These are phyloP conservation scores for Melanchra persicariae DNA, from an alignment of 2,888 invertebrate genomes.

Conservation along the genomic window DNA sequence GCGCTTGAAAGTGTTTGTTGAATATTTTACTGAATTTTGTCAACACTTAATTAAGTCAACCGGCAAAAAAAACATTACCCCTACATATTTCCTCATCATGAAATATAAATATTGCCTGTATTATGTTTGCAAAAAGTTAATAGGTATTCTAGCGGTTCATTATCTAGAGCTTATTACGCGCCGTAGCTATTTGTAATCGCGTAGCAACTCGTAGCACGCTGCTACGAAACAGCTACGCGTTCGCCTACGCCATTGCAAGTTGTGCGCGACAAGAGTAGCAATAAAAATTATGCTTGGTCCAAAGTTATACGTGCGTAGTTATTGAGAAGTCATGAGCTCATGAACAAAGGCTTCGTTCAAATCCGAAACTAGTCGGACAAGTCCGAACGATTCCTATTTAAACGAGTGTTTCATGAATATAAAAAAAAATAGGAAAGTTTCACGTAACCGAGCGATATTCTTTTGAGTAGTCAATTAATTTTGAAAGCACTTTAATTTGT, in stretches of 20 bases:
- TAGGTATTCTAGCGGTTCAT: background rate
- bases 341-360: background rate
- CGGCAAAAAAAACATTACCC: background rate
- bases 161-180: background rate
- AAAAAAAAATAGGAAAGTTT: constrained; percentile 5
- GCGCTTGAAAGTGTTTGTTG: constrained; percentile 9
- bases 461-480: constrained; percentile 34
- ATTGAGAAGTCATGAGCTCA: background rate
- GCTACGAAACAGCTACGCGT: constrained; percentile 29
- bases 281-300: background rate
- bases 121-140: constrained; percentile 3
- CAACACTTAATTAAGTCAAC: background rate
- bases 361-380: background rate
- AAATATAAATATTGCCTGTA: background rate
- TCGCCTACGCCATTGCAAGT: background rate
- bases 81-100: background rate
- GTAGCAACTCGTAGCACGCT: constrained; percentile 48
- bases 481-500: constrained; percentile 43
- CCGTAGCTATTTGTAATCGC: constrained; percentile 31
- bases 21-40: background rate
- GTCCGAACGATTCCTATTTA: background rate
- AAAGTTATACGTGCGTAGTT: background rate
- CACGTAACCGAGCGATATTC: constrained; percentile 10
- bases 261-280: background rate
- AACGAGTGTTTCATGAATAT: background rate